These are phyloP conservation scores for Orius insidiosus DNA, from an alignment of 1,140 invertebrate genomes.

Conservation along the genomic window DNA sequence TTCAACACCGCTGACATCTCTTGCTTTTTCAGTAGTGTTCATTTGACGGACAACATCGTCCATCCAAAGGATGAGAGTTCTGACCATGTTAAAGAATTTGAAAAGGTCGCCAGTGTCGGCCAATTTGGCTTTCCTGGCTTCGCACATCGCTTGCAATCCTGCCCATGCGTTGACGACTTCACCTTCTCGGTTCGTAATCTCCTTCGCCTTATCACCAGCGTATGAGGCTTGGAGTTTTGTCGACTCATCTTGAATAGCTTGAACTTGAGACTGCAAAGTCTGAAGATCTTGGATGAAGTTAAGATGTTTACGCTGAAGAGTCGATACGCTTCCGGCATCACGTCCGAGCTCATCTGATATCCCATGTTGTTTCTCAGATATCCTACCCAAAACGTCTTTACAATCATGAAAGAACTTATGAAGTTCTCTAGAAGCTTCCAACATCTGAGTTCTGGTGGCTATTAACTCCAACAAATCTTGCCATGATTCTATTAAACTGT, in stretches of 20 bases:
- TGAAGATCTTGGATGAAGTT: conserved; percentile 92
- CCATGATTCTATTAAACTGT: conserved; percentile 95
- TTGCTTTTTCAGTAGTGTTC: conserved; percentile 95
- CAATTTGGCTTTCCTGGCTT: conserved; percentile 65
- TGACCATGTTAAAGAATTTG: conserved; percentile 95
- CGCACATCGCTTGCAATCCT: conserved; percentile 73
- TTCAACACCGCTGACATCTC: conserved; percentile 95
- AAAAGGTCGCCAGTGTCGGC: conserved; percentile 90
- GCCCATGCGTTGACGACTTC: conserved; percentile 94
- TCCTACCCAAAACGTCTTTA: conserved; percentile 88
- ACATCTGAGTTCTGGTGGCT: conserved; percentile 91
- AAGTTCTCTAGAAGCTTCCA: conserved; percentile 86
- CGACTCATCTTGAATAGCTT: conserved; percentile 85
- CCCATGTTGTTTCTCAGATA: conserved; percentile 85
- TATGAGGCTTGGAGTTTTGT: conserved; percentile 82
- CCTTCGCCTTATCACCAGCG: conserved; percentile 89
- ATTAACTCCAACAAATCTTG: conserved; percentile 95
- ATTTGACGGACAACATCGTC: conserved; percentile 94
- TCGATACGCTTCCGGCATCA: conserved; percentile 89
- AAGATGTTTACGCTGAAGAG: conserved; percentile 83
- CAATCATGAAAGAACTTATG: conserved; percentile 99
- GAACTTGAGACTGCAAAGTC: conserved; percentile 78
- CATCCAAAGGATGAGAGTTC: conserved; percentile 96
- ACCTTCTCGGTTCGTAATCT: conserved; percentile 85
- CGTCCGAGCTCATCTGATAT: conserved; percentile 96